phyloP scores from a whole-genome alignment of 2,888 invertebrate species.

The Athalia rosae region DNA sequence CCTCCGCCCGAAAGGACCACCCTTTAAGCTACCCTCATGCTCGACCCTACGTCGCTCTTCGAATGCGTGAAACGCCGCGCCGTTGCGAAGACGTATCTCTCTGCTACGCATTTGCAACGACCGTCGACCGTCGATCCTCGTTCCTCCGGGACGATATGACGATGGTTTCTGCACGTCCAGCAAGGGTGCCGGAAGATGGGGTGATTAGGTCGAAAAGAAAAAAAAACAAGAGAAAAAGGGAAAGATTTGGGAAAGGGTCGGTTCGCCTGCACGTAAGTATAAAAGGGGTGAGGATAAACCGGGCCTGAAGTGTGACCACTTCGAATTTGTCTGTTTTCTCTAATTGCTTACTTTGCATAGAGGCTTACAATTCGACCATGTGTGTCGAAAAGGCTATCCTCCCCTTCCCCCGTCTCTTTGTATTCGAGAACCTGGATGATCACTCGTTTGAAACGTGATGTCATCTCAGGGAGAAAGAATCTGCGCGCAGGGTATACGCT shows the following conservation, averaged over 20 bases:
- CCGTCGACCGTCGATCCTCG: slow-evolving; percentile 11
- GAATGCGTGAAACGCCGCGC: slow-evolving; percentile 8
- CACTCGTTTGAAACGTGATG: slow-evolving; percentile 31
- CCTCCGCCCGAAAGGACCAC: slow-evolving; percentile 40
- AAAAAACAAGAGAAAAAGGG: not conserved
- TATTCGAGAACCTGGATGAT: not conserved
- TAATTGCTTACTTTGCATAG: slow-evolving; percentile 51
- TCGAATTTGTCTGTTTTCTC: slow-evolving; percentile 52
- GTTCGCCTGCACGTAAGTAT: slow-evolving; percentile 20
- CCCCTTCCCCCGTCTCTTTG: not conserved
- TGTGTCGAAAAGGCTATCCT: slow-evolving; percentile 6
- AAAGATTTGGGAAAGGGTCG: slow-evolving; percentile 12
- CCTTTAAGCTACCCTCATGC: slow-evolving; percentile 50
- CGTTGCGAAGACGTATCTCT: not conserved
- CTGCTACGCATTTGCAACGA: slow-evolving; percentile 1
- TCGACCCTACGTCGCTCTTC: slow-evolving; percentile 33
- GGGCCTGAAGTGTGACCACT: slow-evolving; percentile 61
- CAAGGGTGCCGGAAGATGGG: not conserved
- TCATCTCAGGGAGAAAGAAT: not conserved
- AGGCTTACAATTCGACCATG: slow-evolving; percentile 47
- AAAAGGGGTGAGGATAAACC: slow-evolving; percentile 61
- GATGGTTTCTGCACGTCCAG: too few species aligned
- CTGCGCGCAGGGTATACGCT: not conserved
- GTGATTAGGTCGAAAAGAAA: not conserved
- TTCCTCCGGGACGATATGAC: not conserved